Conservation (phyloP, 2,888 invertebrate species). For the Coecobrya sp. region DNA sequence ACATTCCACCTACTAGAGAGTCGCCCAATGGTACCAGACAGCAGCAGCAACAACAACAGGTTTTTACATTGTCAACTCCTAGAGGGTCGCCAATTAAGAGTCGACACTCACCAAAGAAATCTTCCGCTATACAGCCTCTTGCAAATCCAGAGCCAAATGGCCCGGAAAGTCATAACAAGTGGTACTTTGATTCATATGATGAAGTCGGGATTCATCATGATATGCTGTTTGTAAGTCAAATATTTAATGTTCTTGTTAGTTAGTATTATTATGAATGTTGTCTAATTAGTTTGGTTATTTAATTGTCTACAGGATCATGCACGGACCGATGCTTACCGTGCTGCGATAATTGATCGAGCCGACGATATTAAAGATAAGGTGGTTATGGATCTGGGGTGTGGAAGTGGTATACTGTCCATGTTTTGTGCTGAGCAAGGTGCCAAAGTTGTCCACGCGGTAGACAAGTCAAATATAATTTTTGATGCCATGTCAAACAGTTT, state of each 20-base stretch:
- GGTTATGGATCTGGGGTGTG: conserved; percentile 98
- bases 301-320: conserved; percentile 91
- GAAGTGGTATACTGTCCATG: conserved; percentile 99
- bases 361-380: conserved; percentile 92
- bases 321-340: conserved; percentile 95
- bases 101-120: background rate
- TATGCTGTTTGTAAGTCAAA: conserved; percentile 92
- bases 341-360: conserved; percentile 91
- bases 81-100: background rate
- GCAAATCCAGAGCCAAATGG: background rate
- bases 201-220: conserved; percentile 98
- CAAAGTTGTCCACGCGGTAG: conserved; percentile 95
- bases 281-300: background rate
- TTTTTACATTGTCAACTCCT: no score
- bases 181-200: conserved; percentile 94
- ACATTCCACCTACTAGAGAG: background rate
- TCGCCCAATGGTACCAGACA: no score
- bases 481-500: conserved; percentile 98
- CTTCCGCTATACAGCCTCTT: background rate
- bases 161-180: conserved; percentile 87
- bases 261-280: no score
- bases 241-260: background rate
- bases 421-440: conserved; percentile 99
- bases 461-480: conserved; percentile 98
- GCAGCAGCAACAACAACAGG: no score